These are phyloP conservation scores for Ericerus pela DNA, from an alignment of 1,140 invertebrate genomes.

Conservation along the genomic window DNA sequence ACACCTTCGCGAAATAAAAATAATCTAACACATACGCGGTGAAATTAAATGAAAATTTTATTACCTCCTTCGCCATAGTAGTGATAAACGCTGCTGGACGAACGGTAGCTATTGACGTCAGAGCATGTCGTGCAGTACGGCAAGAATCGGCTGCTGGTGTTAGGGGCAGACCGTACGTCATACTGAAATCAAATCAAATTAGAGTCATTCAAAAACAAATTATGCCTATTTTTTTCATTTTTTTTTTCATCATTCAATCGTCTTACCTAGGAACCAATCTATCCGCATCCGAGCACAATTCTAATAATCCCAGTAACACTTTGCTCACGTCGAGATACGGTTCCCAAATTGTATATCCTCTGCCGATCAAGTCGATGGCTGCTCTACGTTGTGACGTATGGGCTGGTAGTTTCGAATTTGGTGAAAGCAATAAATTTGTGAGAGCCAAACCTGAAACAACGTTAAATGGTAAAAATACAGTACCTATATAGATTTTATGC, in stretches of 20 bases:
- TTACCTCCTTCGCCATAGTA: slow-evolving; percentile 82
- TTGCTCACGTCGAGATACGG: slow-evolving; percentile 94
- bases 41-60: not conserved
- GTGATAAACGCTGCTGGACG: slow-evolving; percentile 91
- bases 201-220: not conserved
- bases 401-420: slow-evolving; percentile 61
- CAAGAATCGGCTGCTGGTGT: slow-evolving; percentile 91
- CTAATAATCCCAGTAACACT: slow-evolving; percentile 73
- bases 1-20: too few relatives aligned
- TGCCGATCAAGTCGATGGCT: slow-evolving; percentile 88
- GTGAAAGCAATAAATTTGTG: slow-evolving; percentile 80
- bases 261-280: slow-evolving; percentile 62
- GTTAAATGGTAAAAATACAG: not conserved
- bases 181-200: slow-evolving; percentile 38
- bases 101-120: slow-evolving; percentile 89
- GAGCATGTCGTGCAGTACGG: slow-evolving; percentile 82
- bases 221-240: not conserved
- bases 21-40: too few relatives aligned
- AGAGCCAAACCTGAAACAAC: slow-evolving; percentile 55
- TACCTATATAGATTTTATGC: not conserved
- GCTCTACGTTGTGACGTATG: slow-evolving; percentile 82
- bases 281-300: slow-evolving; percentile 87
- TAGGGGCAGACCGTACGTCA: slow-evolving; percentile 86
- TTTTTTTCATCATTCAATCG: not conserved
- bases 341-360: slow-evolving; percentile 98